These are phyloP conservation scores for Caradrina clavipalpis DNA, from an alignment of 2,888 invertebrate species.

Conservation along the genomic window DNA sequence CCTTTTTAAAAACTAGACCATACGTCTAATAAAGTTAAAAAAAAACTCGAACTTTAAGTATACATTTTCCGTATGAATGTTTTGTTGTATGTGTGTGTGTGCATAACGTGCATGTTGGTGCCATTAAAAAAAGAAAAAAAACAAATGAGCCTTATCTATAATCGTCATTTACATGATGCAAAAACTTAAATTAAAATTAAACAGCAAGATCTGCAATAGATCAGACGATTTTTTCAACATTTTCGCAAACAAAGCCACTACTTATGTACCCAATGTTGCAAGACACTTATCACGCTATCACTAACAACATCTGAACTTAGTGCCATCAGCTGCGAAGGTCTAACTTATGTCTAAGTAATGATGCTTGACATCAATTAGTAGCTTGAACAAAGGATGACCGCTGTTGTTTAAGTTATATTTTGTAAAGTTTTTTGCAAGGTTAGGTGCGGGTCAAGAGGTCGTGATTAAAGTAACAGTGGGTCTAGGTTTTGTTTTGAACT, in stretches of 20 bases:
- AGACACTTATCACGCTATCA: slow-evolving; percentile 23
- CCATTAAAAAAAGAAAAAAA: no score
- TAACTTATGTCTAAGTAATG: slow-evolving; percentile 40
- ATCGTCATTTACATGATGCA: no score
- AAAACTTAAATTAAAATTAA: neutral
- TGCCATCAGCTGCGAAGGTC: slow-evolving; percentile 39
- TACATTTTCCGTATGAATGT: no score
- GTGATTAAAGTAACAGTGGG: slow-evolving; percentile 23
- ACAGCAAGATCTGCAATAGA: neutral
- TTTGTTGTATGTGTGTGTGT: no score
- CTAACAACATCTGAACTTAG: slow-evolving; percentile 33
- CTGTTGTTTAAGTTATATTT: slow-evolving; percentile 40
- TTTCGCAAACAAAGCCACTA: slow-evolving; percentile 7
- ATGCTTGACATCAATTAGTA: slow-evolving; percentile 46
- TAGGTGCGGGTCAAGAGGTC: slow-evolving; percentile 25
- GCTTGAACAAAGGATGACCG: slow-evolving; percentile 14
- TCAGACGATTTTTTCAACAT: slow-evolving; percentile 1
- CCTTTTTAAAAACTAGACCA: no score
- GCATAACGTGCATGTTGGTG: no score
- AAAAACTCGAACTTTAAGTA: no score
- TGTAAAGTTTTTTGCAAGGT: slow-evolving; percentile 38
- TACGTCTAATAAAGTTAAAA: no score
- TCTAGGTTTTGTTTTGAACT: slow-evolving; percentile 36
- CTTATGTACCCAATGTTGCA: slow-evolving; percentile 27
- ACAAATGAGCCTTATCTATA: no score